A percentile compares a stretch with the other conserved stretches of the same genome.
Conservation (phyloP, 2,113 vertebrate genomes). For the Muscicapa adusta region DNA sequence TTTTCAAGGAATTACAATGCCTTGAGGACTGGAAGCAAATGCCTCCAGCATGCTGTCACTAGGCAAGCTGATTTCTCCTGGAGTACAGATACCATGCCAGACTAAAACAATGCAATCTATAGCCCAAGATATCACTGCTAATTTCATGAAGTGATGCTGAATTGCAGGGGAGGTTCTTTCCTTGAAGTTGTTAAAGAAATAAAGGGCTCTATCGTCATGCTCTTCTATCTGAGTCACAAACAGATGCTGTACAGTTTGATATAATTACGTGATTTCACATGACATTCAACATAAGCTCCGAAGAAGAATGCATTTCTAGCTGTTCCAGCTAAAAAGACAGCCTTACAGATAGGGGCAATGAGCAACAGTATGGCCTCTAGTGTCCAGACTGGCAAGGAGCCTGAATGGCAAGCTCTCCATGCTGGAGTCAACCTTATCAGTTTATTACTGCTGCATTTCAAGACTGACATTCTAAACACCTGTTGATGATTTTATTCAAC, state of each 20-base stretch:
- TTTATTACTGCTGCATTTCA: neutral
- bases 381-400: neutral
- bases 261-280: conserved; percentile 22
- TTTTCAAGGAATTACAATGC: neutral
- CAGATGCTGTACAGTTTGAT: conserved; percentile 45
- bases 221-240: conserved; percentile 37
- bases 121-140: neutral
- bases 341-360: fast-evolving
- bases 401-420: neutral
- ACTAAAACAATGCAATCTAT: neutral
- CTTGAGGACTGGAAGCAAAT: neutral
- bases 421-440: neutral
- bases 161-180: conserved; percentile 51
- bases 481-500: neutral
- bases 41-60: neutral
- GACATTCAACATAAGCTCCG: conserved; percentile 32
- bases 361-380: neutral
- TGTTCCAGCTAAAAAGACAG: neutral
- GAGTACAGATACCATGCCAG: neutral
- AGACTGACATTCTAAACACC: neutral
- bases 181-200: conserved; percentile 1
- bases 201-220: conserved; percentile 34
- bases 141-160: conserved; percentile 35
- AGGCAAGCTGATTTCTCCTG: neutral
- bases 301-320: neutral